phyloP scores from a whole-genome alignment of 1,140 invertebrate species.

The Cherax destructor region DNA sequence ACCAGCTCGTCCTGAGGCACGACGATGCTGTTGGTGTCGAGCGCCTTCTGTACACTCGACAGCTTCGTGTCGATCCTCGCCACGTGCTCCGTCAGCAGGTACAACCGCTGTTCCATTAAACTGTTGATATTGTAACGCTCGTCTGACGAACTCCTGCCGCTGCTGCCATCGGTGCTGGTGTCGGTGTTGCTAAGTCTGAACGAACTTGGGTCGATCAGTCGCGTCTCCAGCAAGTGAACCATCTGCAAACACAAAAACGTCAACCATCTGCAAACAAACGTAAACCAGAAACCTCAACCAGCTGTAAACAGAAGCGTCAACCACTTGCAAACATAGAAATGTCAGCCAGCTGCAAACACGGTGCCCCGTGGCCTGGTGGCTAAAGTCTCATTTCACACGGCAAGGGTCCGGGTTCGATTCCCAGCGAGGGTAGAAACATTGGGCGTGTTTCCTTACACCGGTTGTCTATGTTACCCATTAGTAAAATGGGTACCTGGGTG shows the following conservation, averaged over 20 bases:
- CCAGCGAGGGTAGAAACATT: too few relatives aligned
- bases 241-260: conserved; percentile 6
- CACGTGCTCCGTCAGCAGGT: conserved; percentile 52
- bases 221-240: conserved; percentile 30
- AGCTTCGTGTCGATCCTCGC: conserved; percentile 53
- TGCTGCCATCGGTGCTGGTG: neutral
- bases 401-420: too few relatives aligned
- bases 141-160: neutral
- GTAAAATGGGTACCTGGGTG: too few relatives aligned
- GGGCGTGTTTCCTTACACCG: too few relatives aligned
- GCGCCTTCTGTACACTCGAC: conserved; percentile 48
- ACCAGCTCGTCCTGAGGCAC: conserved; percentile 43
- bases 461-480: too few relatives aligned
- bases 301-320: too few relatives aligned
- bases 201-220: conserved; percentile 29
- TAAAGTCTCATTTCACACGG: too few relatives aligned
- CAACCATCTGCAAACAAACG: too few relatives aligned
- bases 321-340: too few relatives aligned
- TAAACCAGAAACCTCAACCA: too few relatives aligned
- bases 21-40: conserved; percentile 56
- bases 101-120: conserved; percentile 60
- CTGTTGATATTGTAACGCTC: neutral
- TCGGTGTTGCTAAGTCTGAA: conserved; percentile 18
- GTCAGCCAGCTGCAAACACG: too few relatives aligned
- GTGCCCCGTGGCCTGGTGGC: too few relatives aligned